Evolutionary conservation across 2,888 invertebrate species (phyloP), one percentile per base, ranked within the genome.

Genomic region (Amphipyra tragopoginis): DNA sequence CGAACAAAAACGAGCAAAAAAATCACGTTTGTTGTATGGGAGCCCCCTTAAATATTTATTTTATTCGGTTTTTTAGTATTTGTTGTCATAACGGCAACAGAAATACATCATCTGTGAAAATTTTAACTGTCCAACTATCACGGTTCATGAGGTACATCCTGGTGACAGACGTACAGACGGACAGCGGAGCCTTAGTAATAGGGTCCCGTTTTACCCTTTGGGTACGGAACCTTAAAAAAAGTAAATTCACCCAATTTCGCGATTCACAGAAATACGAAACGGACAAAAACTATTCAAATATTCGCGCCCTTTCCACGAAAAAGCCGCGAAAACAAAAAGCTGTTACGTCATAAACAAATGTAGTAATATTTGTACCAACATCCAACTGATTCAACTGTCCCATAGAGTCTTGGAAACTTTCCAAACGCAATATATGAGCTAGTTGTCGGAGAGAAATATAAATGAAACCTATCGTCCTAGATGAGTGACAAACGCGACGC

Each of bases 341-440:
- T 15, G 14, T 55, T 40, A 40, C 49, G 29, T 14, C 44, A 48
- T 52, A 55, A 66, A 66, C 39, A 15, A 60, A 56, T 21, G 48
- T 15, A 38, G 49, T 73, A 50, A 63, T 70, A 65, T 65, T 65
- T 49, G 54, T 51, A 21, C 29, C 14, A 48, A 55, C 43, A 40
- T 51, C 14, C 34, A 67, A 67, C 58, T 59, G 63, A 40, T 51
- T 14, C 34, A 67, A 67, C 58, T 59, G 63, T 65, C 57, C 59
- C 60, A 40, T 38, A 33, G 60, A 45, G 75, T 13, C 43, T 72
- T 75, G 78, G 72, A 72, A 72, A 66, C 48, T 68, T 75, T 78
- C 76, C 76, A 78, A 76, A 68, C 57, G 65, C 75, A 77, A 77
- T 76, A 77, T 68, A 77, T 68, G 65, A 72, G 56, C 54, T 62